These are phyloP conservation scores for Andrena haemorrhoa DNA, from an alignment of 2,888 invertebrate species.

Conservation along the genomic window DNA sequence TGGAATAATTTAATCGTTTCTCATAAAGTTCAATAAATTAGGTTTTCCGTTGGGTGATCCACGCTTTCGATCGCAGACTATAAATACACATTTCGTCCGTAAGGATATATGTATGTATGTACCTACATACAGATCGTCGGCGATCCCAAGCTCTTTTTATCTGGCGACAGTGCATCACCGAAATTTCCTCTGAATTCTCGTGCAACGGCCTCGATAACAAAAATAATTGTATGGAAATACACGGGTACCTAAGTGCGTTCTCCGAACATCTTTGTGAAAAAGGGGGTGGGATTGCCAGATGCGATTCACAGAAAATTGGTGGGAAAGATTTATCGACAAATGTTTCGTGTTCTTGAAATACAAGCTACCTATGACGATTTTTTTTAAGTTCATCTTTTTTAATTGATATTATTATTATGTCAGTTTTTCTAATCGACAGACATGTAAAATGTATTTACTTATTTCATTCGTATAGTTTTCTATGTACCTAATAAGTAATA, in stretches of 20 bases:
- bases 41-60: not conserved
- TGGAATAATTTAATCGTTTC: not conserved
- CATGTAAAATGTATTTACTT: too few species aligned
- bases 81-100: slow-evolving; percentile 31
- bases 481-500: too few species aligned
- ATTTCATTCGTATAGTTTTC: too few species aligned
- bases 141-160: slow-evolving; percentile 44
- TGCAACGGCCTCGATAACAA: slow-evolving; percentile 65
- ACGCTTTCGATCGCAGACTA: slow-evolving; percentile 24
- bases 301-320: slow-evolving; percentile 67
- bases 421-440: too few species aligned
- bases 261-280: slow-evolving; percentile 31
- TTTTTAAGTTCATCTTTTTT: too few species aligned
- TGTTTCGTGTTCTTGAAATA: slow-evolving; percentile 35
- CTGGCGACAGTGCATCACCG: slow-evolving; percentile 37
- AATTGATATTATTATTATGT: too few species aligned
- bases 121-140: slow-evolving; percentile 9
- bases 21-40: not conserved
- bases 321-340: slow-evolving; percentile 53
- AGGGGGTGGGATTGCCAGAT: slow-evolving; percentile 58
- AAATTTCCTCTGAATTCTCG: slow-evolving; percentile 51
- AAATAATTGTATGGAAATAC: slow-evolving; percentile 69
- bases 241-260: slow-evolving; percentile 31
- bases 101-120: not conserved
- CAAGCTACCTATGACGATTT: not conserved